Percentiles rank a stretch among this genome's conserved stretches.
Conservation (phyloP, 1,140 invertebrate genomes). For the Micrasema minimum region DNA sequence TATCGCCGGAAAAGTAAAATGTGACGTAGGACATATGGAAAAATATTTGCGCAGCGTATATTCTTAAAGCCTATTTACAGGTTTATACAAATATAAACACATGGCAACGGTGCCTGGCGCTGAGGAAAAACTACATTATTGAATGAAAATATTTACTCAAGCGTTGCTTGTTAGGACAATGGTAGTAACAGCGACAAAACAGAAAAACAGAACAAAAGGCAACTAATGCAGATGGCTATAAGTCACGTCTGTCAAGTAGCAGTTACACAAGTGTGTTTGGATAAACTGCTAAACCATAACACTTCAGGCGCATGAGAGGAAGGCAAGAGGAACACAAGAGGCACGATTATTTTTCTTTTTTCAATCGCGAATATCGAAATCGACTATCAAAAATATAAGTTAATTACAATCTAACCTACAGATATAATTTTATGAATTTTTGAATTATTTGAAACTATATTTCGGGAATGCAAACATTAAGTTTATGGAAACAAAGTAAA, state of each 20-base stretch:
- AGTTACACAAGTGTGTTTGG: slow-evolving; percentile 50
- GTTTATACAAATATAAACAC: slow-evolving; percentile 23
- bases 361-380: too few species aligned
- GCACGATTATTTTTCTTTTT: too few species aligned
- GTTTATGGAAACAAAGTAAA: too few species aligned
- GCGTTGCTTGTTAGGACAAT: not conserved
- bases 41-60: slow-evolving; percentile 35
- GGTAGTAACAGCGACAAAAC: slow-evolving; percentile 33
- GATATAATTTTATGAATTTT: too few species aligned
- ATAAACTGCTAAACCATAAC: slow-evolving; percentile 25
- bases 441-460: too few species aligned
- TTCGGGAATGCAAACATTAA: too few species aligned
- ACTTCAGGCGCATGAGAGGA: not conserved
- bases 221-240: slow-evolving; percentile 43
- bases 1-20: slow-evolving; percentile 26
- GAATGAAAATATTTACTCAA: slow-evolving; percentile 36
- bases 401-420: too few species aligned
- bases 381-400: too few species aligned
- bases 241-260: slow-evolving; percentile 40
- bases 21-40: slow-evolving; percentile 29
- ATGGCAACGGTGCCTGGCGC: slow-evolving; percentile 19
- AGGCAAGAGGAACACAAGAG: too few species aligned
- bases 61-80: slow-evolving; percentile 23
- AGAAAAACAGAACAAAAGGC: slow-evolving; percentile 25
- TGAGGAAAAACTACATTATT: slow-evolving; percentile 31